A percentile compares a stretch with the other conserved stretches of the same genome.
Conservation (phyloP, 2,113 vertebrate genomes). For the Pipa parva region DNA sequence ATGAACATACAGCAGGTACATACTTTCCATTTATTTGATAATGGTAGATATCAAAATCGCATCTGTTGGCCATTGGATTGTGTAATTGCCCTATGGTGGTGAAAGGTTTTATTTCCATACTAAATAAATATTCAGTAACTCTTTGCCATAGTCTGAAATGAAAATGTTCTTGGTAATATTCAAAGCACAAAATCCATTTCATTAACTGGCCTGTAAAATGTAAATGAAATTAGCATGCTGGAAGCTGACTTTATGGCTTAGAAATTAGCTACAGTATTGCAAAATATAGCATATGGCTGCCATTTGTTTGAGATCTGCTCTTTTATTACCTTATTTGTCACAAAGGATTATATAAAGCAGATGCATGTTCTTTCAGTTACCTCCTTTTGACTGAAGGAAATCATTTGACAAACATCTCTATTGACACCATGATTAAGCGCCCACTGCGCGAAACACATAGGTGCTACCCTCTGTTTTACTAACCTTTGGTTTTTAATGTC, state of each 20-base stretch:
- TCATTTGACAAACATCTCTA: too few species aligned
- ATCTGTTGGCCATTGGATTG: too few species aligned
- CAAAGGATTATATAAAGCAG: conserved; percentile 17
- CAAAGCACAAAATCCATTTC: not conserved
- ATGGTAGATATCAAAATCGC: too few species aligned
- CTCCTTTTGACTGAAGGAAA: conserved; percentile 5
- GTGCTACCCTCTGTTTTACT: too few species aligned
- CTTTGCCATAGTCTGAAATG: not conserved
- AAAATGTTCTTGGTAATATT: not conserved
- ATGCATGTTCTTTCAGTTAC: not conserved
- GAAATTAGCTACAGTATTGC: not conserved
- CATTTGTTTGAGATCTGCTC: conserved; percentile 4
- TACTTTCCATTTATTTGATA: too few species aligned
- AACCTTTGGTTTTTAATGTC: too few species aligned
- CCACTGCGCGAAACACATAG: too few species aligned
- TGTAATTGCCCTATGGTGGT: too few species aligned
- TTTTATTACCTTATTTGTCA: conserved; percentile 6
- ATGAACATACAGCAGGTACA: too few species aligned
- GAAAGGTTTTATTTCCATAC: too few species aligned
- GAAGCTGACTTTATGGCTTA: not conserved
- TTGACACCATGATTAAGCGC: too few species aligned
- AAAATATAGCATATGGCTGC: conserved; percentile 22
- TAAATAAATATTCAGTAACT: too few species aligned
- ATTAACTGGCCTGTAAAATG: conserved; percentile 4
- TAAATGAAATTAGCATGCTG: conserved; percentile 17